Conservation (phyloP, 1,140 invertebrate genomes). For the Amphibalanus amphitrite region DNA sequence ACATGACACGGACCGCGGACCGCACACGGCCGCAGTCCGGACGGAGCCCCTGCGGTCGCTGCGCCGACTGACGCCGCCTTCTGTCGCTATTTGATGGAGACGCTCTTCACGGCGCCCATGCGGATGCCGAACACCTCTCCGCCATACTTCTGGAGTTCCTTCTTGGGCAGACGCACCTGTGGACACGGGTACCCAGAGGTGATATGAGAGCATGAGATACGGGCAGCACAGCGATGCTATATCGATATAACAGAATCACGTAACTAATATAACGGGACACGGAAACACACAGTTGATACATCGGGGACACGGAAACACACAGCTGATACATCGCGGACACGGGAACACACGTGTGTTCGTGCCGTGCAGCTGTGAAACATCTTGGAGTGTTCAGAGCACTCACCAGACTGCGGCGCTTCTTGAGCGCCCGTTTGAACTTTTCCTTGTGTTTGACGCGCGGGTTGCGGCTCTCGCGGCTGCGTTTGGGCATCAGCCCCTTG, state of each 20-base stretch:
- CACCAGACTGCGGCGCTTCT: slow-evolving; percentile 72
- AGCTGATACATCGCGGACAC: slow-evolving; percentile 9
- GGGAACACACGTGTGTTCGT: slow-evolving; percentile 8
- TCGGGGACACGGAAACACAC: slow-evolving; percentile 11
- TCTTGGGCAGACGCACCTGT: slow-evolving; percentile 47
- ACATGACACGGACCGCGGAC: too few relatives aligned
- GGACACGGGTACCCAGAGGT: slow-evolving; percentile 24
- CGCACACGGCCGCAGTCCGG: too few relatives aligned
- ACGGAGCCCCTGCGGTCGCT: too few relatives aligned
- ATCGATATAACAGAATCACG: too few relatives aligned
- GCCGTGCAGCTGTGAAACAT: background rate
- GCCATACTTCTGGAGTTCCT: slow-evolving; percentile 55
- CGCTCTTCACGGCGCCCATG: slow-evolving; percentile 59
- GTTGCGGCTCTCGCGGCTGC: slow-evolving; percentile 80
- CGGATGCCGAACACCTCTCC: slow-evolving; percentile 88
- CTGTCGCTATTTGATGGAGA: slow-evolving; percentile 50
- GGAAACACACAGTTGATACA: too few relatives aligned
- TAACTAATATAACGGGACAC: too few relatives aligned
- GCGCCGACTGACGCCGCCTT: too few relatives aligned
- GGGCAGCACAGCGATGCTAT: too few relatives aligned
- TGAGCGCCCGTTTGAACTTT: slow-evolving; percentile 76
- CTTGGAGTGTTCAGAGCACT: slow-evolving; percentile 19
- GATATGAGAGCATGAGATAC: too few relatives aligned
- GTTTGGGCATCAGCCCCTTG: slow-evolving; percentile 71
- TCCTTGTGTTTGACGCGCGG: slow-evolving; percentile 81